Conservation (phyloP, 2,888 invertebrate species). For the Cyclophora albipunctata region DNA sequence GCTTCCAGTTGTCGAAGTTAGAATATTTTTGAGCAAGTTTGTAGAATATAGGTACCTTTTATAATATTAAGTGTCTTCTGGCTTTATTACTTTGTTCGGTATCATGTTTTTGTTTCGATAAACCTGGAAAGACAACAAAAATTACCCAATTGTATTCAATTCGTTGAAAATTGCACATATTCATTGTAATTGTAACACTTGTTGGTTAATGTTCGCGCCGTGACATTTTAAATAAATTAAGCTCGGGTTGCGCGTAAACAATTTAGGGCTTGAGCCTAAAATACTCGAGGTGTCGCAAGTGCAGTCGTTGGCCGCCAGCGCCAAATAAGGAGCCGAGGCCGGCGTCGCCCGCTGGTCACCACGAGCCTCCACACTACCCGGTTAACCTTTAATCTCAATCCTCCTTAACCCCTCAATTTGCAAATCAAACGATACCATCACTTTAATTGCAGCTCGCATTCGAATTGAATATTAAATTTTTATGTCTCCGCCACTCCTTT, state of each 20-base stretch:
- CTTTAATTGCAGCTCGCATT: slow-evolving; percentile 26
- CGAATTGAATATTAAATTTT: slow-evolving; percentile 15
- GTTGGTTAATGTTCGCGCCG: slow-evolving; percentile 21
- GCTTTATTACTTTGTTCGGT: no score
- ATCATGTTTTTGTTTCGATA: no score
- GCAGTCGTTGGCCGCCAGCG: slow-evolving; percentile 44
- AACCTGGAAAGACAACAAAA: neutral
- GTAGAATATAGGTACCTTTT: no score
- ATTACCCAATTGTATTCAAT: slow-evolving; percentile 2
- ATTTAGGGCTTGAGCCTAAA: slow-evolving; percentile 56
- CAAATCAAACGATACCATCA: slow-evolving; percentile 26
- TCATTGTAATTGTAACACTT: slow-evolving; percentile 22
- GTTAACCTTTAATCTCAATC: slow-evolving; percentile 26
- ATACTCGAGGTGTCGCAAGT: slow-evolving; percentile 46
- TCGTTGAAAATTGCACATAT: slow-evolving; percentile 5
- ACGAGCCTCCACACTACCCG: slow-evolving; percentile 10
- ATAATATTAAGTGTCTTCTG: no score
- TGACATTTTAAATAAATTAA: slow-evolving; percentile 44
- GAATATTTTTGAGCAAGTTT: neutral
- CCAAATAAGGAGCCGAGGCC: slow-evolving; percentile 69
- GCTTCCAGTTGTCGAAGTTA: slow-evolving; percentile 4
- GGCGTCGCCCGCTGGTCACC: slow-evolving; percentile 22
- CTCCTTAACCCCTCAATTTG: slow-evolving; percentile 28
- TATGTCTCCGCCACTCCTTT: slow-evolving; percentile 10
- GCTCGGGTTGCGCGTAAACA: slow-evolving; percentile 41